These are phyloP conservation scores for Halcyon leucocephala DNA, from an alignment of 2,797 vertebrate species.

Conservation along the genomic window DNA sequence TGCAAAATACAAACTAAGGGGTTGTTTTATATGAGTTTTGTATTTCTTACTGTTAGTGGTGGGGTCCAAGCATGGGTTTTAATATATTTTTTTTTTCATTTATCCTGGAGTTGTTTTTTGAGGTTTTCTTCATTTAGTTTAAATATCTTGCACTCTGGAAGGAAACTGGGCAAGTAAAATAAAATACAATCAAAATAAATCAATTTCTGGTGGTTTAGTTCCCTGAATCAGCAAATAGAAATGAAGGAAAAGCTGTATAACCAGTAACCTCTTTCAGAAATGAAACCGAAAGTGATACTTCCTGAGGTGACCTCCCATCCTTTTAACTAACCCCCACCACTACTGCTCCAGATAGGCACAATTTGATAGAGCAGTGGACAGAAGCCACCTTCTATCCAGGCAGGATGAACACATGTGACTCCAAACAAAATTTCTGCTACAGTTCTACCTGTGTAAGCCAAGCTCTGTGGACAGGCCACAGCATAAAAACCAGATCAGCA, in stretches of 20 bases:
- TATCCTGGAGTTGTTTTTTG: neutral
- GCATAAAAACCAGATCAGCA: neutral
- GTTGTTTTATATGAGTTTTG: neutral
- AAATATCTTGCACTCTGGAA: neutral
- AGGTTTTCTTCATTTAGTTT: neutral
- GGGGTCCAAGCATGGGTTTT: neutral
- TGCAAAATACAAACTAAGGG: neutral
- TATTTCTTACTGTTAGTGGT: neutral
- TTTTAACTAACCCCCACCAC: neutral
- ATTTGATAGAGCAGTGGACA: neutral
- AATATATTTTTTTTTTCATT: neutral
- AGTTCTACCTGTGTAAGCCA: neutral
- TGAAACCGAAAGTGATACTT: neutral
- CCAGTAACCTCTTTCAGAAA: neutral
- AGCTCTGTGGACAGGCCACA: neutral
- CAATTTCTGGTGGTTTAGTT: accelerated
- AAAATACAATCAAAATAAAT: neutral
- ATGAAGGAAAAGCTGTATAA: neutral
- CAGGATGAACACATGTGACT: neutral
- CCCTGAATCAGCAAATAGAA: neutral
- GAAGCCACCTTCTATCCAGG: neutral
- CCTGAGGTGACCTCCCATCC: neutral
- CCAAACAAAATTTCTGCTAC: neutral
- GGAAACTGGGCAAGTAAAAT: neutral
- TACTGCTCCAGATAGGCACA: neutral